These are phyloP conservation scores for Tetragonula clypearis DNA, from an alignment of 1,140 invertebrate species.

Conservation along the genomic window DNA sequence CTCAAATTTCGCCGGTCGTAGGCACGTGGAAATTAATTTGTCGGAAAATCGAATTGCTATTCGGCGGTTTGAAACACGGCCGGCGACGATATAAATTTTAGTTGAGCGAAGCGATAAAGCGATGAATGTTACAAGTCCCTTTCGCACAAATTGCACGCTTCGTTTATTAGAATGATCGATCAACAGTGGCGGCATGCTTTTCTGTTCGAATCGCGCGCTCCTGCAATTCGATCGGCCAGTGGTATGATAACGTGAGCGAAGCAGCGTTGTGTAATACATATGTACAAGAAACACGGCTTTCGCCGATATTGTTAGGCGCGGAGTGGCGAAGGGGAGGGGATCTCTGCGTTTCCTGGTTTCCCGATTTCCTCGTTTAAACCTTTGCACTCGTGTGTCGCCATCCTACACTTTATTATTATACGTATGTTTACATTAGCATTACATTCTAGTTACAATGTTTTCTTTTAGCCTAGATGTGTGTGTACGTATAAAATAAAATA, in stretches of 20 bases:
- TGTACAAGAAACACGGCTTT: neutral
- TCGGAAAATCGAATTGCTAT: too few relatives aligned
- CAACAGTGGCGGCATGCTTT: neutral
- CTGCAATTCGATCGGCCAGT: neutral
- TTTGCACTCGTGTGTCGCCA: too few relatives aligned
- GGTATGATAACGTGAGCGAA: neutral
- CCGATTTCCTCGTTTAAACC: neutral
- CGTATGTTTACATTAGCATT: too few relatives aligned
- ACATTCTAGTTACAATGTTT: too few relatives aligned
- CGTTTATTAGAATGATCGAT: constrained; percentile 6
- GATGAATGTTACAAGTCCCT: neutral
- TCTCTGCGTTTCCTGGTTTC: neutral
- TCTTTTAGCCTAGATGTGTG: too few relatives aligned
- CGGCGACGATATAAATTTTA: neutral
- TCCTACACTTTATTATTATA: too few relatives aligned
- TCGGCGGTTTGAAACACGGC: too few relatives aligned
- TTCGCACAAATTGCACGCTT: neutral
- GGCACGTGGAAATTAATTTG: neutral
- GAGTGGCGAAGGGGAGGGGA: neutral
- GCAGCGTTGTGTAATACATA: neutral
- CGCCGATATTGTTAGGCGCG: neutral
- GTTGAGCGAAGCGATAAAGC: neutral
- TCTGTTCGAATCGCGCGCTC: neutral
- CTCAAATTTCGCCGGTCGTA: neutral
- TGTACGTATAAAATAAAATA: too few relatives aligned